Evolutionary conservation across 2,888 invertebrate species (phyloP).

Genomic region (Drosophila mimetica): DNA sequence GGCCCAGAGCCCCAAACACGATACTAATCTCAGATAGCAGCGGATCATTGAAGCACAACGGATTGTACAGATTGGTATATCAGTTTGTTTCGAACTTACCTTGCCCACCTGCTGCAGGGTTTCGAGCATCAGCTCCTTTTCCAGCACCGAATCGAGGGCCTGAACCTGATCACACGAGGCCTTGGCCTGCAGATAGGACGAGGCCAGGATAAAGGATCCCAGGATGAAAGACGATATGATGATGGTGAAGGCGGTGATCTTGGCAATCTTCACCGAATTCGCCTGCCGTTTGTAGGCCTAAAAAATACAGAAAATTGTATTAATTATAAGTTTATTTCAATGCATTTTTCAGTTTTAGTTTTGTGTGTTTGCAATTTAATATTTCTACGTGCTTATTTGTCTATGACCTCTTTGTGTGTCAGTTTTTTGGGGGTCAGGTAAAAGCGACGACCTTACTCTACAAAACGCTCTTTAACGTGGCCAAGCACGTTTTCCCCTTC

Average conservation of each 20-base stretch:
- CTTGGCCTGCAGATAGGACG: slow-evolving; percentile 92
- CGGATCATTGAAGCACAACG: slow-evolving; percentile 54
- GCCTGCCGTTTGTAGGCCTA: slow-evolving; percentile 93
- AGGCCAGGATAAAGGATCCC: slow-evolving; percentile 92
- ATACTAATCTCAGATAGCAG: slow-evolving; percentile 47
- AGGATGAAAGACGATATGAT: slow-evolving; percentile 92
- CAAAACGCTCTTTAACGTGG: slow-evolving; percentile 20
- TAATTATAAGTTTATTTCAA: slow-evolving; percentile 5
- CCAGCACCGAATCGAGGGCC: slow-evolving; percentile 88
- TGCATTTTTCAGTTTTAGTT: neutral
- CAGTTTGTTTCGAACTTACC: slow-evolving; percentile 70
- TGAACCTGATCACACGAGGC: slow-evolving; percentile 92
- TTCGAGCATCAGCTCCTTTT: slow-evolving; percentile 89
- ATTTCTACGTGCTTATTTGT: slow-evolving; percentile 32
- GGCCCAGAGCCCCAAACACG: slow-evolving; percentile 47
- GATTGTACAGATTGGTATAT: slow-evolving; percentile 19
- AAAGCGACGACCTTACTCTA: slow-evolving; percentile 41
- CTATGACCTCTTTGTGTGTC: slow-evolving; percentile 37
- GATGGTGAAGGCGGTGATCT: slow-evolving; percentile 93
- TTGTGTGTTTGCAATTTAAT: slow-evolving; percentile 7
- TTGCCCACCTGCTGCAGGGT: slow-evolving; percentile 89
- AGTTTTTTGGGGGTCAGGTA: slow-evolving; percentile 34
- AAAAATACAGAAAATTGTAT: slow-evolving; percentile 38
- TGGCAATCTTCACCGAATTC: slow-evolving; percentile 93
- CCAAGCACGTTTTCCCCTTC: slow-evolving; percentile 36